Conservation (phyloP, 1,140 invertebrate genomes). For the Penaeus chinensis region DNA sequence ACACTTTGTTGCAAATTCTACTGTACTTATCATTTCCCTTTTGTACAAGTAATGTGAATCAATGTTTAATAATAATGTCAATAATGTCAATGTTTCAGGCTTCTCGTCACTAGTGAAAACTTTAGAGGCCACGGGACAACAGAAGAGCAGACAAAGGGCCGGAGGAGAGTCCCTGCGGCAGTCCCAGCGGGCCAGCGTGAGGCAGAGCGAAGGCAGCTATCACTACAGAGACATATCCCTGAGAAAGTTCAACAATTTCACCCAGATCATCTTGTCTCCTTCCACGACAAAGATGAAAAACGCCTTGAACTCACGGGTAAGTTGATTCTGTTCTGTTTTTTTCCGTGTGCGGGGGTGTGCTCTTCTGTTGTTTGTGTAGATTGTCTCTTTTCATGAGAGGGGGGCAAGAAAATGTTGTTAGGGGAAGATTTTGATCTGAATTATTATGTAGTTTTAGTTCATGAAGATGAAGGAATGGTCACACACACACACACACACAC, state of each 20-base stretch:
- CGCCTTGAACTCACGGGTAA: constrained; percentile 74
- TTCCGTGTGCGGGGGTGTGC: too few relatives aligned
- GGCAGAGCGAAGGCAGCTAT: constrained; percentile 67
- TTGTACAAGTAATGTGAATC: background rate
- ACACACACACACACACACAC: too few relatives aligned
- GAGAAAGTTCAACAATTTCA: constrained; percentile 74
- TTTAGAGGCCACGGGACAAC: constrained; percentile 17
- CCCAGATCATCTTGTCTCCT: constrained; percentile 76
- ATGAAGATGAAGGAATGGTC: too few relatives aligned
- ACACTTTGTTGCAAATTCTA: too few relatives aligned
- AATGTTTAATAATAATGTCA: too few relatives aligned
- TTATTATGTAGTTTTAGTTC: too few relatives aligned
- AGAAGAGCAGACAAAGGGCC: constrained; percentile 13
- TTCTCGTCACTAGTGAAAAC: constrained; percentile 44
- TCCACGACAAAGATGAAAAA: constrained; percentile 73
- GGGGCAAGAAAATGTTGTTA: too few relatives aligned
- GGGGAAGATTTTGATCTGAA: too few relatives aligned
- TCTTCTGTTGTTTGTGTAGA: too few relatives aligned
- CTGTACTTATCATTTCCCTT: too few relatives aligned
- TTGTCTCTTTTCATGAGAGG: too few relatives aligned
- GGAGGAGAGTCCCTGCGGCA: constrained; percentile 63
- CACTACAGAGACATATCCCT: constrained; percentile 75
- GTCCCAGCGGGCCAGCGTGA: constrained; percentile 66
- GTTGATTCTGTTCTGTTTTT: background rate
- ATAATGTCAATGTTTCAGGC: constrained; percentile 9